Evolutionary conservation across 1,140 invertebrate species (phyloP).

Genomic region (Polyergus mexicanus): DNA sequence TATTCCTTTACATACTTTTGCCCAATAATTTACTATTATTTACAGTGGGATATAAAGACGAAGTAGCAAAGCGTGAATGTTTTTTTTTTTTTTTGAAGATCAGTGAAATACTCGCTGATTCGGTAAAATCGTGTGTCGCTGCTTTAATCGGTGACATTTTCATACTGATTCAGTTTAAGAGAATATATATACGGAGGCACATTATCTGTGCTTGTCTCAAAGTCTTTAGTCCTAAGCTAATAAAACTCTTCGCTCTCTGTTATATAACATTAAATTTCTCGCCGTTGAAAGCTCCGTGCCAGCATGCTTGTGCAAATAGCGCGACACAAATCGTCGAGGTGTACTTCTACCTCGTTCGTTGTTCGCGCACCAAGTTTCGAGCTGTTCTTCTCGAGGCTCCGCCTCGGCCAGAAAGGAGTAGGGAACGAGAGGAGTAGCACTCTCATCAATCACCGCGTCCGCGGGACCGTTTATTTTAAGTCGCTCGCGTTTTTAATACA

Average conservation of each 20-base stretch:
- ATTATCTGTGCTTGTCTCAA: neutral
- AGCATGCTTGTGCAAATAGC: slow-evolving; percentile 69
- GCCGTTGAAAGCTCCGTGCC: slow-evolving; percentile 53
- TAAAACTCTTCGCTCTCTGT: slow-evolving; percentile 30
- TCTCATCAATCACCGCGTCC: slow-evolving; percentile 81
- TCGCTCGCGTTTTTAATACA: slow-evolving; percentile 82
- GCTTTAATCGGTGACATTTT: too few relatives aligned
- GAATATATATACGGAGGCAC: slow-evolving; percentile 8
- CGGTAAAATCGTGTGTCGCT: too few relatives aligned
- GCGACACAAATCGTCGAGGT: slow-evolving; percentile 80
- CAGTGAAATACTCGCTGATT: too few relatives aligned
- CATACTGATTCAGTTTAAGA: too few relatives aligned
- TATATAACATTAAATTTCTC: slow-evolving; percentile 51
- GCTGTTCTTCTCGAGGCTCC: slow-evolving; percentile 41
- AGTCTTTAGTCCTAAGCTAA: slow-evolving; percentile 32
- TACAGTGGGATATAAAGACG: too few relatives aligned
- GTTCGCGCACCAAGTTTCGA: slow-evolving; percentile 59
- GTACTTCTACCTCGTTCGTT: slow-evolving; percentile 73
- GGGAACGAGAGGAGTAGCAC: slow-evolving; percentile 60
- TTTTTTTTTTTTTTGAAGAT: too few relatives aligned
- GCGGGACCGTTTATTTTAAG: slow-evolving; percentile 82
- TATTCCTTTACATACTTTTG: too few relatives aligned
- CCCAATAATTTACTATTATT: too few relatives aligned
- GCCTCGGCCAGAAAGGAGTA: slow-evolving; percentile 32
- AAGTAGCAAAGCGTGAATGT: too few relatives aligned